Conservation (phyloP, 2,797 vertebrate species). For the Otolemur crassicaudatus region DNA sequence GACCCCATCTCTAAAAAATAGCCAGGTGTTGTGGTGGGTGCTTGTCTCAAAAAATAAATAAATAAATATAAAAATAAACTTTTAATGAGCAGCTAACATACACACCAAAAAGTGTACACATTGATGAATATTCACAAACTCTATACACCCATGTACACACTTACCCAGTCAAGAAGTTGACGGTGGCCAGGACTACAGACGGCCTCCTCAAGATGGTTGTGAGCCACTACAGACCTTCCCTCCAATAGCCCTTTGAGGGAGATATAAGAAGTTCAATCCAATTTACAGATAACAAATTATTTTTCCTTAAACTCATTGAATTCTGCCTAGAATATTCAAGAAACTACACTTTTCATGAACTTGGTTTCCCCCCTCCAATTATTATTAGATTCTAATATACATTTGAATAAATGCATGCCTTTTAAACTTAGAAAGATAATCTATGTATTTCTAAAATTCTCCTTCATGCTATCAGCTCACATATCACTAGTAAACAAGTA, state of each 20-base stretch:
- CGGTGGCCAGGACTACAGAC: not conserved
- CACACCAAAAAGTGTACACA: not conserved
- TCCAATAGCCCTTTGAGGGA: not conserved
- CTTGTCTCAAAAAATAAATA: too few species aligned
- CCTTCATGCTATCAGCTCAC: not conserved
- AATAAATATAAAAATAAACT: not conserved
- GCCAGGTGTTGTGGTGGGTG: too few species aligned
- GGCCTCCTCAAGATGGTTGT: not conserved
- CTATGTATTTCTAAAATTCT: conserved; percentile 28
- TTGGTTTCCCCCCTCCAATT: conserved; percentile 21
- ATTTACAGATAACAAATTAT: conserved; percentile 28
- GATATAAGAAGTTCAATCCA: not conserved
- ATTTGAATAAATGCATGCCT: conserved; percentile 37
- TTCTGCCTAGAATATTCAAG: conserved; percentile 44
- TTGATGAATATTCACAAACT: not conserved
- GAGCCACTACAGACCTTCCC: not conserved
- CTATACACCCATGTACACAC: not conserved
- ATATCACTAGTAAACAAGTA: not conserved
- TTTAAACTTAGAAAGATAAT: conserved; percentile 27
- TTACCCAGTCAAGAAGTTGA: not conserved
- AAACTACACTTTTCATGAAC: conserved; percentile 44
- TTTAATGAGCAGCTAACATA: not conserved
- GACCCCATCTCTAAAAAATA: too few species aligned
- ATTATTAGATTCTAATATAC: conserved; percentile 46
- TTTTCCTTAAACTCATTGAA: conserved; percentile 66